A percentile compares a stretch with the other conserved stretches of the same genome.
Conservation (phyloP, 2,888 invertebrate species). For the Lochmaea crataegi region DNA sequence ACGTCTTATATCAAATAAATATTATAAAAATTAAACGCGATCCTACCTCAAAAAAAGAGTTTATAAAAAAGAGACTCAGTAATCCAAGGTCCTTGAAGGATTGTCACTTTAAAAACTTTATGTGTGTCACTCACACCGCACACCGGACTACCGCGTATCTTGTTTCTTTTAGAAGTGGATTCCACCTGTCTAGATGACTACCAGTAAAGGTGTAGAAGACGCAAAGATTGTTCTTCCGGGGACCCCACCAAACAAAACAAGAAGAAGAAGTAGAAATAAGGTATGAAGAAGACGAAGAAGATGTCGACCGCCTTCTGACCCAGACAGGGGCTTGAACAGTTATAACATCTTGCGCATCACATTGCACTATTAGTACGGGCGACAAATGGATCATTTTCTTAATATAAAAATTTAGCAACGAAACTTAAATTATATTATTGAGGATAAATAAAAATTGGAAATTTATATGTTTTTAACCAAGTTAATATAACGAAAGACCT, state of each 20-base stretch:
- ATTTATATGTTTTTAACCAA: too few relatives aligned
- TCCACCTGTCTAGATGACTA: slow-evolving; percentile 65
- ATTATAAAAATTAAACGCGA: neutral
- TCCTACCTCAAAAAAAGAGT: slow-evolving; percentile 16
- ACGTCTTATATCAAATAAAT: too few relatives aligned
- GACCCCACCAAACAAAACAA: slow-evolving; percentile 54
- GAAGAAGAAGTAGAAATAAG: slow-evolving; percentile 36
- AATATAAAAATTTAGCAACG: neutral
- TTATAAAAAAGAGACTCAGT: neutral
- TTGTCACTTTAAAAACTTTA: slow-evolving; percentile 19
- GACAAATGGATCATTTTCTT: neutral
- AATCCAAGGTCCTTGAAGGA: slow-evolving; percentile 28
- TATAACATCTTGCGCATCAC: slow-evolving; percentile 64
- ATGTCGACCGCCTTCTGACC: slow-evolving; percentile 69
- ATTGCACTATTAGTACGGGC: slow-evolving; percentile 38
- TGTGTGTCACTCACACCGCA: slow-evolving; percentile 26
- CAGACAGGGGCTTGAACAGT: slow-evolving; percentile 69
- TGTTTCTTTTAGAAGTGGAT: slow-evolving; percentile 59
- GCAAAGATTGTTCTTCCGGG: slow-evolving; percentile 48
- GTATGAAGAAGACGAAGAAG: slow-evolving; percentile 34
- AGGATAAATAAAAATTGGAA: too few relatives aligned
- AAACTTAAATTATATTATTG: neutral
- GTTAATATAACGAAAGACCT: too few relatives aligned
- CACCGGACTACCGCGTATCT: slow-evolving; percentile 59
- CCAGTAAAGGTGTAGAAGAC: slow-evolving; percentile 48